Evolutionary conservation across 2,888 invertebrate genomes (phyloP), one percentile per base, ranked within the genome.

Genomic region (Napeogenes inachia): DNA sequence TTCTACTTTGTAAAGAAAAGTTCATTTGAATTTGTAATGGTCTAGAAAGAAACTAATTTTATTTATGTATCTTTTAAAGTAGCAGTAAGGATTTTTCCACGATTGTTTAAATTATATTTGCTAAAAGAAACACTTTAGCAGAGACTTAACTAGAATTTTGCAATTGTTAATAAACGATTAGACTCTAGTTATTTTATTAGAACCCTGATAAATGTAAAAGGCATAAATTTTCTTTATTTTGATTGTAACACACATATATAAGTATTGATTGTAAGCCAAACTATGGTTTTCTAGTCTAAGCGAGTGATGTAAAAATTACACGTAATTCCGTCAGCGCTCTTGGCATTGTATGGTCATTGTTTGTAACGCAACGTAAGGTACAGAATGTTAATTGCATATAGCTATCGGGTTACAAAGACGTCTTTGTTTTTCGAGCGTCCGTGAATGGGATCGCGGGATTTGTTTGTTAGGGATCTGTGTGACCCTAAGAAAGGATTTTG

Each of bases 361-460:
- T 62, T 56, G 62, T 54, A 77, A 77, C 70, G 76, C 33, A 57
- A n/a, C 50, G 47, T 70, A 74, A 70, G 72, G 70, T 70, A 75
- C 71, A 77, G 77, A 75, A 75, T 77, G 77, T 76, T 79, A 80
- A 82, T 83, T 77, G 72, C 73, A 75, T 76, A 78, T 77, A 71
- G 71, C 71, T 68, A 69, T 70, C 66, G 63, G 63, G 67, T 70
- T 67, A 70, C 75, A 77, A 68, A 70, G 61, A 67, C 64, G 72
- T 75, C 75, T 78, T 77, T 83, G 81, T 84, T 77, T 76, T 69
- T 71, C 63, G 68, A 71, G 59, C 69, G 66, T 59, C 65, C 61
- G 67, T 62, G 66, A 73, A 75, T 71, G 66, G 70, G 69, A 67
- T 71, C 64, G 66, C 59, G 68, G 67, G 68, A 72, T 66, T 64